Base-by-base conservation (phyloP, 2,113 vertebrate species). In the Actenoides hombroni region DNA sequence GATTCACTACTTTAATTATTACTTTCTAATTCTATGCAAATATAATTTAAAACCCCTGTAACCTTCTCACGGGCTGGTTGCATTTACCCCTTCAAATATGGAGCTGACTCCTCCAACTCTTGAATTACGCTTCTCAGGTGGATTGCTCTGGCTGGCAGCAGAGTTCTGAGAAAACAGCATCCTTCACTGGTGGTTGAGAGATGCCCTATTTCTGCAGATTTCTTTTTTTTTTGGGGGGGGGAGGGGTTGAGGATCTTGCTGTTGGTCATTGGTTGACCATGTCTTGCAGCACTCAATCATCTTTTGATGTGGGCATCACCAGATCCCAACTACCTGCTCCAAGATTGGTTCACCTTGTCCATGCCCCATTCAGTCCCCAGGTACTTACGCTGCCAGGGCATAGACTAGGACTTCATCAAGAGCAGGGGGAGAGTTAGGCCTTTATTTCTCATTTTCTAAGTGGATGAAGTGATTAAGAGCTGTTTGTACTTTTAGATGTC, bases 1-100 rank as follows among this genome's bases (percentile, higher is more conserved):
- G 51, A 94, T 95, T 96, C 92, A 46, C 88, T 91, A 88, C 90
- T 93, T 96, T 96, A 97, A 96, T 97, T 92, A 95, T 95, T 91
- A 82, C 84, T 97, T 96, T 94, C 76, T 94, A 96, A 96, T 95
- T 95, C 82, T 87, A 78, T 81, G 86, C 85, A 96, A 96, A 95
- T 95, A 96, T 61, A 3, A 59, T 78, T 94, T 85, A 14, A 91
- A 92, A 75, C 21, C 24, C 31, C 53, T 61, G 44, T 80, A 88
- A 71, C 95, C 63, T 95, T 83, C 92, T 92, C 81, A 29, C 0
- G 2, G 33, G 61, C 44, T 83, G 80, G 86, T 53, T 78, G 54
- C 42, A 20, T 91, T 93, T 95, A 80, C 60, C 86, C 67, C 67
- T 67, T 80, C 82, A 81, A 73, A 93, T 14, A 54, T 0, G 4